Conservation (phyloP, 1,140 invertebrate species). For the Atta cephalotes region DNA sequence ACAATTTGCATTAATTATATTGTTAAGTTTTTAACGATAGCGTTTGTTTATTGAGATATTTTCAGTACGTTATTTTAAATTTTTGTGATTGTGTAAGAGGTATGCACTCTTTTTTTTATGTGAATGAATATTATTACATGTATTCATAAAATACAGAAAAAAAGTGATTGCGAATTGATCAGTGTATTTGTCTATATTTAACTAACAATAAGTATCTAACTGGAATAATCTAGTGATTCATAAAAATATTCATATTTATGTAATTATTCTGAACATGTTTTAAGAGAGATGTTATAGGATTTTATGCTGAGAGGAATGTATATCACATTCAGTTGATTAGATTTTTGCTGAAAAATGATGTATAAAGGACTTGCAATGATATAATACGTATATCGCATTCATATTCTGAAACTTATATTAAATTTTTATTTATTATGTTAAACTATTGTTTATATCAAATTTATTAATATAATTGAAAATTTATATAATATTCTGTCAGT, state of each 20-base stretch:
- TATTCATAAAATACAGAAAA: constrained; percentile 11
- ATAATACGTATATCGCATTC: neutral
- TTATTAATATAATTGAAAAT: neutral
- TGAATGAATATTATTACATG: neutral
- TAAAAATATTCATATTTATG: neutral
- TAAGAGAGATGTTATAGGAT: neutral
- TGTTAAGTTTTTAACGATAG: neutral
- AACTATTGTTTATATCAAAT: neutral
- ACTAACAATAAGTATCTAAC: too few relatives aligned
- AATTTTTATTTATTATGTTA: neutral
- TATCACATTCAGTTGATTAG: neutral
- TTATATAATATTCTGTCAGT: neutral
- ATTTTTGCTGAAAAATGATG: neutral
- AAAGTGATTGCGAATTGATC: neutral
- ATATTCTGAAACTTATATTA: neutral
- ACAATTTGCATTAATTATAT: neutral
- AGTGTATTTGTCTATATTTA: neutral
- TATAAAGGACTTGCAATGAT: neutral
- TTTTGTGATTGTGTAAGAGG: neutral
- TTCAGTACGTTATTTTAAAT: neutral
- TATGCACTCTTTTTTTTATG: neutral
- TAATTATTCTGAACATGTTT: neutral
- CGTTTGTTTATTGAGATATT: neutral
- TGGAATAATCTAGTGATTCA: neutral
- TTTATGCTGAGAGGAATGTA: neutral